Evolutionary conservation across 2,797 vertebrate genomes (phyloP).

Genomic region (Petrocephalus sullivani): DNA sequence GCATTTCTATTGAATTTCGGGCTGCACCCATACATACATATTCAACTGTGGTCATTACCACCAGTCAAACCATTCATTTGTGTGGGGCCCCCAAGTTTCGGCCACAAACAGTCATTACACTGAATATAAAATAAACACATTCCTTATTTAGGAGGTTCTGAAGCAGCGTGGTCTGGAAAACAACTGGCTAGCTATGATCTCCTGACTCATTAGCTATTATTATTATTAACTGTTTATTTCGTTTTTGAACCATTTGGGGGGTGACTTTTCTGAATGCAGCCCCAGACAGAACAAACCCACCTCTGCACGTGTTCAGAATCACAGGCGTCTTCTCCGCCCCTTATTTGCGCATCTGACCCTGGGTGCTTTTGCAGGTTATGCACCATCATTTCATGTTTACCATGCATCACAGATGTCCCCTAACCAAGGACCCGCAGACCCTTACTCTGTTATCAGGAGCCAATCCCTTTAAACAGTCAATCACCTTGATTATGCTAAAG

Average conservation of each 20-base stretch:
- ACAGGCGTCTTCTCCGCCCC: background rate
- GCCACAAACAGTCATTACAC: background rate
- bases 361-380: background rate
- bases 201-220: background rate
- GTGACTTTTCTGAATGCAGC: background rate
- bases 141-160: background rate
- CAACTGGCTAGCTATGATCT: background rate
- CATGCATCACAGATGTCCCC: background rate
- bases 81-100: background rate
- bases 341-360: background rate
- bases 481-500: conserved; percentile 55
- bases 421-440: background rate
- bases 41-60: background rate
- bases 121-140: background rate
- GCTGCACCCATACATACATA: background rate
- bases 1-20: background rate
- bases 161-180: background rate
- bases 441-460: background rate
- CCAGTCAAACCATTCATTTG: background rate
- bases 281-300: background rate
- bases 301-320: background rate
- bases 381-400: background rate
- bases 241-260: background rate
- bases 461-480: conserved; percentile 24
- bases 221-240: no score